Evolutionary conservation across 2,888 invertebrate species (phyloP).

Genomic region (Caenorhabditis sinica): DNA sequence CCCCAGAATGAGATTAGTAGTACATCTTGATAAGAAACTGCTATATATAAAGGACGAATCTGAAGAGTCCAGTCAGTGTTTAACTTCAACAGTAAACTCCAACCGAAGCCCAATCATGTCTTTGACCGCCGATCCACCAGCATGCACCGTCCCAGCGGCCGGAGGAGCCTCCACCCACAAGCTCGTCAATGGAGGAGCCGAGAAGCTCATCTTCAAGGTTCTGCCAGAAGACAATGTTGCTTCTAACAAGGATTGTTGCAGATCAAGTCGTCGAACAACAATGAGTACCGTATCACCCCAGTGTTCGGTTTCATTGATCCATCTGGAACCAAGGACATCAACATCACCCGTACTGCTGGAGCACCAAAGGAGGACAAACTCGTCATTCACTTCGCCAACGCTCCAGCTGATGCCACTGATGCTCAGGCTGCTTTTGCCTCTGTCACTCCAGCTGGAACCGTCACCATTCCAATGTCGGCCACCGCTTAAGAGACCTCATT

Average conservation of each 20-base stretch:
- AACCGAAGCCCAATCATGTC: too few relatives aligned
- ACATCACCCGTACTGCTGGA: constrained; percentile 68
- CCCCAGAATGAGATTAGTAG: too few relatives aligned
- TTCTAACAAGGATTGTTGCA: constrained; percentile 13
- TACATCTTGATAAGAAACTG: too few relatives aligned
- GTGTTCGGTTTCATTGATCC: constrained; percentile 76
- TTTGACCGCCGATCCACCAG: too few relatives aligned
- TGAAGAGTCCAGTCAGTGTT: too few relatives aligned
- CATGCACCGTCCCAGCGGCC: too few relatives aligned
- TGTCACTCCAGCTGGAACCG: constrained; percentile 55
- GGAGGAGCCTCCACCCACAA: too few relatives aligned
- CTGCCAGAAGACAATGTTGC: too few relatives aligned
- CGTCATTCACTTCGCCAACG: constrained; percentile 66
- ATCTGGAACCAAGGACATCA: constrained; percentile 62
- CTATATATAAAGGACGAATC: too few relatives aligned
- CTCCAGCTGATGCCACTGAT: constrained; percentile 68
- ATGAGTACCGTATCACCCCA: constrained; percentile 73
- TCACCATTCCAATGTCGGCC: constrained; percentile 66
- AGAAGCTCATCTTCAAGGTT: too few relatives aligned
- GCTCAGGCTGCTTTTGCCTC: constrained; percentile 69
- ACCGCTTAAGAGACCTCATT: constrained; percentile 16
- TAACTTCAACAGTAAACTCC: too few relatives aligned
- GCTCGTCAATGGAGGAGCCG: too few relatives aligned
- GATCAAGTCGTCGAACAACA: constrained; percentile 75
- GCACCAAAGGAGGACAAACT: constrained; percentile 69